Percentiles rank a stretch among this genome's conserved stretches.
Conservation (phyloP, 1,140 invertebrate species). For the Bombus soroeensis region DNA sequence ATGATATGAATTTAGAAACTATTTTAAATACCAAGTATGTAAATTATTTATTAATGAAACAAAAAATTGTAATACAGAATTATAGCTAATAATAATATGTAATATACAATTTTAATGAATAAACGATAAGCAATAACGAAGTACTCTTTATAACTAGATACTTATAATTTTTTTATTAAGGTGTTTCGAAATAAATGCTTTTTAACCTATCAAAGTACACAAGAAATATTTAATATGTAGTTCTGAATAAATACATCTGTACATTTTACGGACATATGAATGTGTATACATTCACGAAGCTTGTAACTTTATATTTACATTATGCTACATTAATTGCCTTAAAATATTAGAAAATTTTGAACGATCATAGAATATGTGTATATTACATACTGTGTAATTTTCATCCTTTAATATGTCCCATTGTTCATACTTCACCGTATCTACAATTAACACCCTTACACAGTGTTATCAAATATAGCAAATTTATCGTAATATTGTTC, state of each 20-base stretch:
- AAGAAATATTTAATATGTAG: slow-evolving; percentile 60
- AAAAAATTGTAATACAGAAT: slow-evolving; percentile 55
- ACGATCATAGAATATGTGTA: slow-evolving; percentile 37
- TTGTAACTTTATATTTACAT: slow-evolving; percentile 59
- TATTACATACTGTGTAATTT: slow-evolving; percentile 35
- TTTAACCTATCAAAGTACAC: slow-evolving; percentile 52
- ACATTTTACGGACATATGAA: slow-evolving; percentile 55
- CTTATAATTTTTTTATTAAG: slow-evolving; percentile 1
- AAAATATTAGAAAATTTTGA: slow-evolving; percentile 53
- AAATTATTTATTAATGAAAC: slow-evolving; percentile 66
- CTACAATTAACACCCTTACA: slow-evolving; percentile 21
- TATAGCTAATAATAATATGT: slow-evolving; percentile 10
- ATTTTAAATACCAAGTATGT: slow-evolving; percentile 61
- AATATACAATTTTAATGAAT: slow-evolving; percentile 37
- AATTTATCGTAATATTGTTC: slow-evolving; percentile 1
- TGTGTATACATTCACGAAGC: slow-evolving; percentile 50
- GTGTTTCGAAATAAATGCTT: slow-evolving; percentile 55
- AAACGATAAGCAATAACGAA: slow-evolving; percentile 13
- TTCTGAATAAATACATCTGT: slow-evolving; percentile 66
- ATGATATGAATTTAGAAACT: slow-evolving; percentile 51
- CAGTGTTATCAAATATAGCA: slow-evolving; percentile 20
- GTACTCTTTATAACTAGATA: slow-evolving; percentile 17
- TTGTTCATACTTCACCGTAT: slow-evolving; percentile 19
- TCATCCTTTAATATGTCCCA: background rate
- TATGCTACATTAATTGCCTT: slow-evolving; percentile 52